Conservation (phyloP, 2,888 invertebrate genomes). For the Germaria angustata region DNA sequence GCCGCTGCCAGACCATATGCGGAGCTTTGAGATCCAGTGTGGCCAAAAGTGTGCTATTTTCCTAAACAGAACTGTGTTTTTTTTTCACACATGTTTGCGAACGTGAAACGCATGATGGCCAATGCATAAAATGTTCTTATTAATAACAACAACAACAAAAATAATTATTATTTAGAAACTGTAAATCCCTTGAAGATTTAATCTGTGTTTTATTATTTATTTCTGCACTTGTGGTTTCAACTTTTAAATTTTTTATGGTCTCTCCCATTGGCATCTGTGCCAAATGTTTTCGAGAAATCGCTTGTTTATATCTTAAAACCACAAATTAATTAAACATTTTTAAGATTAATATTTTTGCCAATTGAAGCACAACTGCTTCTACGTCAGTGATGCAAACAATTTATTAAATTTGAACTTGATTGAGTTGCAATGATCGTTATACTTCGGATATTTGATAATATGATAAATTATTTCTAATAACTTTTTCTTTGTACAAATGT, state of each 20-base stretch:
- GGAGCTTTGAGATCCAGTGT: no score
- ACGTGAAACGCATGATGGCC: neutral
- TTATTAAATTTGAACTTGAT: neutral
- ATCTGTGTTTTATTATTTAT: conserved; percentile 3
- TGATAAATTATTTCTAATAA: no score
- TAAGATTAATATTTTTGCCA: neutral
- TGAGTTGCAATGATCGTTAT: neutral
- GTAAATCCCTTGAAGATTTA: conserved; percentile 28
- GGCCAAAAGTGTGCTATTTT: conserved; percentile 22
- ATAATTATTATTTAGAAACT: conserved; percentile 35
- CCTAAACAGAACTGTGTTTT: neutral
- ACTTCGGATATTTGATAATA: no score
- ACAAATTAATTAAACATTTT: conserved; percentile 21
- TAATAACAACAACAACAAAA: neutral
- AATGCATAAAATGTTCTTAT: neutral
- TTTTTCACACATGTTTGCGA: neutral
- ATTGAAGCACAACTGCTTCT: neutral
- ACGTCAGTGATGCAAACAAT: neutral
- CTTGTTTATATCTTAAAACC: conserved; percentile 27
- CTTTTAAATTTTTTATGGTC: conserved; percentile 34
- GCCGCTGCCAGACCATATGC: no score
- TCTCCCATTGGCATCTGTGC: conserved; percentile 9
- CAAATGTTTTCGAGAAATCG: no score
- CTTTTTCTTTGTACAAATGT: neutral
- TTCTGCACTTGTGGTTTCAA: conserved; percentile 41